A percentile compares a stretch with the other conserved stretches of the same genome.
phyloP scores from a whole-genome alignment of 2,888 invertebrate genomes.

The Lobophora halterata region DNA sequence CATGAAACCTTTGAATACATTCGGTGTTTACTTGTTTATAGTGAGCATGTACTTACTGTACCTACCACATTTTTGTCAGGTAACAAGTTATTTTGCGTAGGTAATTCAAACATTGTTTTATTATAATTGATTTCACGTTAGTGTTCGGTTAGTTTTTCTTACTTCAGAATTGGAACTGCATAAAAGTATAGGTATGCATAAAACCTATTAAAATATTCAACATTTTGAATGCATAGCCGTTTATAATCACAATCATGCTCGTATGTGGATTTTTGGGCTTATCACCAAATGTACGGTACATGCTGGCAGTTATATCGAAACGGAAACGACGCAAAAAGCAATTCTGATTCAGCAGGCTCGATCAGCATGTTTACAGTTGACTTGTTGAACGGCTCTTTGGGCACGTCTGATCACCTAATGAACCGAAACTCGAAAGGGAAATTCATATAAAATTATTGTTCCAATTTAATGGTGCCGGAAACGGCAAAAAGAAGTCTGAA shows the following conservation, averaged over 20 bases:
- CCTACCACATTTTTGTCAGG: too few species aligned
- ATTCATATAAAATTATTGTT: neutral
- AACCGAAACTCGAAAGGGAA: constrained; percentile 10
- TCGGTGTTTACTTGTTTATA: constrained; percentile 1
- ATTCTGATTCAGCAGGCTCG: constrained; percentile 2
- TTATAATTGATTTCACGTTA: constrained; percentile 2
- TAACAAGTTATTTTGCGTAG: neutral
- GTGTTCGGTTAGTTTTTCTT: constrained; percentile 2
- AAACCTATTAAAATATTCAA: too few species aligned
- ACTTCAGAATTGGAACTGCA: too few species aligned
- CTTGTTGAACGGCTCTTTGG: constrained; percentile 8
- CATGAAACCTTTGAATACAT: neutral
- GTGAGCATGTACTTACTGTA: too few species aligned
- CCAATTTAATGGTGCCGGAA: neutral
- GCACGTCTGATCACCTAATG: constrained; percentile 9
- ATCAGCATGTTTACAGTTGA: constrained; percentile 14
- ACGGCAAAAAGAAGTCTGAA: too few species aligned
- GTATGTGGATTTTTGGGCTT: constrained; percentile 8
- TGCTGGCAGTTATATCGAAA: neutral
- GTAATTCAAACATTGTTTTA: constrained; percentile 1
- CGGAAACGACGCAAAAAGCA: constrained; percentile 2
- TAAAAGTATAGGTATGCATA: too few species aligned
- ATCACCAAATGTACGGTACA: neutral
- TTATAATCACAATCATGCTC: too few species aligned
- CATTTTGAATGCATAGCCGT: too few species aligned